phyloP scores from a whole-genome alignment of 2,888 invertebrate species.

The Stegana nigrithorax region DNA sequence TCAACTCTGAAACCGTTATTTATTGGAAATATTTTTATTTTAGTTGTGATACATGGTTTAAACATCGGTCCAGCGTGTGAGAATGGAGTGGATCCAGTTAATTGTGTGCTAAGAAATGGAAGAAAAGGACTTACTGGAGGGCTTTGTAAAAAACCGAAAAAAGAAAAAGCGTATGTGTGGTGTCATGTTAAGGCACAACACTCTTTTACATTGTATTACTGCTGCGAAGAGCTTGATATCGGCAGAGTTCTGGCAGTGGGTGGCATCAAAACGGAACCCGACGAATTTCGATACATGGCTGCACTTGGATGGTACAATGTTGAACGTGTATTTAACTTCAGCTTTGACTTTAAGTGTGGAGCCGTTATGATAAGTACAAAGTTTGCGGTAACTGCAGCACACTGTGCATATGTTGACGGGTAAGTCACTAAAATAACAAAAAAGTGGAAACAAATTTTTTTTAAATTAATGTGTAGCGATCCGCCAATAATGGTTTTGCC shows the following conservation, averaged over 20 bases:
- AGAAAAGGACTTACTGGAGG: not conserved
- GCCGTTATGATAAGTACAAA: not conserved
- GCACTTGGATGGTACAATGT: constrained; percentile 4
- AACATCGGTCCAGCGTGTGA: not conserved
- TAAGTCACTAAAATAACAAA: not conserved
- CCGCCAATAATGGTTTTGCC: not conserved
- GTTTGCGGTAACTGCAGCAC: constrained; percentile 4
- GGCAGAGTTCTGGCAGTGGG: constrained; percentile 9
- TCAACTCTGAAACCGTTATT: not conserved
- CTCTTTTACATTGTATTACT: not conserved
- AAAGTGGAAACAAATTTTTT: not conserved
- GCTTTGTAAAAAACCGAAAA: not conserved
- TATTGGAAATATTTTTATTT: not conserved
- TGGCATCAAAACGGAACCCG: constrained; percentile 12
- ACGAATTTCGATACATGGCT: constrained; percentile 24
- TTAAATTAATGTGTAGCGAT: not conserved
- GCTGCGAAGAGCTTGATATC: not conserved
- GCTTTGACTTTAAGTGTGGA: not conserved
- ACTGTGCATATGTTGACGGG: constrained; percentile 11
- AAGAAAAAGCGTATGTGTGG: not conserved
- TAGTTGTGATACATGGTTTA: not conserved
- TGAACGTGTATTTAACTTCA: not conserved
- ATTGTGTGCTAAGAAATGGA: not conserved
- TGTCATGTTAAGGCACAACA: not conserved
- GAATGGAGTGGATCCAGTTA: not conserved